Evolutionary conservation across 2,113 vertebrate species (phyloP), one percentile per base, ranked within the genome.

Genomic region (Columbina picui): DNA sequence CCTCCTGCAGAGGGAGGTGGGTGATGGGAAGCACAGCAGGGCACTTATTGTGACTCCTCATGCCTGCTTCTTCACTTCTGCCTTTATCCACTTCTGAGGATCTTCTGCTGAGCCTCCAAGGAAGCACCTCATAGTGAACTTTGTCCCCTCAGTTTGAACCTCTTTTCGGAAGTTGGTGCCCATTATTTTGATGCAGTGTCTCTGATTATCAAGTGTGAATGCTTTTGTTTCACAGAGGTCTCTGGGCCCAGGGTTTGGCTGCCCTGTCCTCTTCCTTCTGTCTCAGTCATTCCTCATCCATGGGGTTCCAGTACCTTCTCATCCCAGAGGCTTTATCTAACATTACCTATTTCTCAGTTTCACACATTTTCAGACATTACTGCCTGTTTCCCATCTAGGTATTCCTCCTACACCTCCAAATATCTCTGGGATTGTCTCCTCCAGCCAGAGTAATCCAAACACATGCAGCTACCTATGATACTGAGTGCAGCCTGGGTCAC

Each of bases 401-500:
- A 45, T 23, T 85, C 41, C n/a, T 87, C 10, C 57, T 67, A 34
- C 29, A 11, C 23, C 7, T 88, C 41, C n/a, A 89, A 38, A n/a
- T 65, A 74, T 36, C 73, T 75, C 49, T 56, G 59, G 16, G 21
- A 67, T 71, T 55, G 12, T 67, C 11, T 75, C 10, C 23, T 84
- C 10, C 38, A 53, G 7, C 21, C 21, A 74, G 3, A 27, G n/a
- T 6, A 65, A 41, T 57, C 14, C 41, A 69, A 65, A 43, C 23
- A 61, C 14, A 25, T 11, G 10, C 9, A 29, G 25, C 2, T 61
- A 11, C 38, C 20, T n/a, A 32, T 43, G 57, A 38, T 23, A 59
- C 27, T 23, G 39, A 12, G 20, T 80, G 22, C 49, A 0, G 0
- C 38, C 57, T 55, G n/a, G 2, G 3, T 26, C 41, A 19, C 29